These are phyloP conservation scores for Leptinotarsa peninsularis DNA, from an alignment of 2,888 invertebrate species.

Conservation along the genomic window DNA sequence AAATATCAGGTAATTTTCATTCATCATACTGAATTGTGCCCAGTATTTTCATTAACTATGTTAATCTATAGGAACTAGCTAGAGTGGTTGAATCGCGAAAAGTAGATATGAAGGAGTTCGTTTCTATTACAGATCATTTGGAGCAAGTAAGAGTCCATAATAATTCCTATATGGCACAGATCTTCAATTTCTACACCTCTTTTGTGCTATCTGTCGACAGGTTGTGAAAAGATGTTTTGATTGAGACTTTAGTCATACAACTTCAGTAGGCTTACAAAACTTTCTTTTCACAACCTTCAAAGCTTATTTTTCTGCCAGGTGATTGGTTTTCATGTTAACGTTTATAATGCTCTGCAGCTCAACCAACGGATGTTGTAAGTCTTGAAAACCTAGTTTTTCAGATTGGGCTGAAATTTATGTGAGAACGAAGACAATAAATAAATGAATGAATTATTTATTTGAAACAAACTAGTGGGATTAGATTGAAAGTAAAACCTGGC, in stretches of 20 bases:
- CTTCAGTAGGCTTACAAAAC: neutral
- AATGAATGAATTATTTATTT: no score
- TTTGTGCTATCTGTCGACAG: neutral
- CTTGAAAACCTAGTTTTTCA: no score
- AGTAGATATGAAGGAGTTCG: constrained; percentile 79
- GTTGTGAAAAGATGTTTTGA: neutral
- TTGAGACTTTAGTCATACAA: neutral
- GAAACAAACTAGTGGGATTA: no score
- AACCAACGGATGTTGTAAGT: neutral
- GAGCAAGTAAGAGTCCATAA: constrained; percentile 81
- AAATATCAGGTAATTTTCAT: constrained; percentile 82
- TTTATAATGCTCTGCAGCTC: neutral
- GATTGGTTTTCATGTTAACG: constrained; percentile 28
- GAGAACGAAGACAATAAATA: no score
- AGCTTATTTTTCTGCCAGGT: constrained; percentile 38
- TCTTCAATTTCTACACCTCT: constrained; percentile 10
- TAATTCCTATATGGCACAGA: constrained; percentile 23
- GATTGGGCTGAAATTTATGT: no score
- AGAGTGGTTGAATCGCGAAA: constrained; percentile 79
- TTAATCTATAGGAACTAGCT: constrained; percentile 76
- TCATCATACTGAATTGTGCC: neutral
- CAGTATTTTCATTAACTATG: constrained; percentile 20
- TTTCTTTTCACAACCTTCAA: constrained; percentile 16
- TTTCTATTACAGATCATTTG: constrained; percentile 81
- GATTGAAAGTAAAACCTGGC: no score